phyloP scores from a whole-genome alignment of 2,888 invertebrate species.

The Dioctria linearis region DNA sequence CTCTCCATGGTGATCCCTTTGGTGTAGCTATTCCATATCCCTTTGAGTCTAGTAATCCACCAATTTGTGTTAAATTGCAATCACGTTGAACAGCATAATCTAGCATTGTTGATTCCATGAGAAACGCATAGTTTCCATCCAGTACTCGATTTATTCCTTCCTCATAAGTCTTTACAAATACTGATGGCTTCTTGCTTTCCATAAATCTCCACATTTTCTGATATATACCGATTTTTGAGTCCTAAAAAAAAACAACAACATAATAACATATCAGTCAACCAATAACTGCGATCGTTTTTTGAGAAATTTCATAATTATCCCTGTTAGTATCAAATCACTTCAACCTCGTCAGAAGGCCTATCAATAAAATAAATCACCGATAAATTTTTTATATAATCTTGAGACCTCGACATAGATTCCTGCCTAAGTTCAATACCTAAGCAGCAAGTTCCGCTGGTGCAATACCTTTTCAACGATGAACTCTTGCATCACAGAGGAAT shows the following conservation, averaged over 20 bases:
- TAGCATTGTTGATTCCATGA: constrained; percentile 98
- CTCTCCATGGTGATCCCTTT: constrained; percentile 97
- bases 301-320: too few species aligned
- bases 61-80: constrained; percentile 97
- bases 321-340: too few species aligned
- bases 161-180: constrained; percentile 91
- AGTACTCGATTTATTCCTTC: constrained; percentile 91
- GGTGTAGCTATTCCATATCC: constrained; percentile 98
- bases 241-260: constrained; percentile 71
- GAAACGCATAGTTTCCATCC: constrained; percentile 93
- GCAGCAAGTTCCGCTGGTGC: too few species aligned
- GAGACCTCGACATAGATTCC: too few species aligned
- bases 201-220: constrained; percentile 97
- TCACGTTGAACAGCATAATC: constrained; percentile 96
- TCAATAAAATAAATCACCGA: too few species aligned
- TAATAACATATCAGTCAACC: too few species aligned
- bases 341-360: too few species aligned
- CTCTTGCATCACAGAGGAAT: too few species aligned
- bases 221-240: constrained; percentile 91
- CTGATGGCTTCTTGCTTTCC: constrained; percentile 84
- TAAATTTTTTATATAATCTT: too few species aligned
- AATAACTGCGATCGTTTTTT: too few species aligned
- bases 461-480: too few species aligned
- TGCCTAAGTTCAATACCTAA: too few species aligned
- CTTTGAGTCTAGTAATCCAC: constrained; percentile 76